Base-by-base conservation (phyloP, 2,888 invertebrate species). In the Athrips mouffetella region DNA sequence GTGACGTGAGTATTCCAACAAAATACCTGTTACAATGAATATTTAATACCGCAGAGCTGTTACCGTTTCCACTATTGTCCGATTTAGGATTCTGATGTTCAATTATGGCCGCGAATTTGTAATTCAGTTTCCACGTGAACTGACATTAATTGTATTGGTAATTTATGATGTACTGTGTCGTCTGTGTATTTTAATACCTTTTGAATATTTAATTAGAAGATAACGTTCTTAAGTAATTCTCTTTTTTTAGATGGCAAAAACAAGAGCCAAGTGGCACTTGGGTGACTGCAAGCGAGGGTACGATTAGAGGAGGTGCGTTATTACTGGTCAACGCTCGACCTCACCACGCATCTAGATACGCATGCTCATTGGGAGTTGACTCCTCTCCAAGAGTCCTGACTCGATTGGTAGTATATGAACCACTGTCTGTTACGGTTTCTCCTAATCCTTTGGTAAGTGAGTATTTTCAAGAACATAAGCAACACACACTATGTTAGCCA, bases 351-450 rank as follows among this genome's bases (percentile, higher is more conserved):
- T 92, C 93, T 0, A 79, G 91, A 57, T 95, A 94, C 78, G 91
- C 92, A 27, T 95, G 94, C 71, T 90, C 92, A n/a, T 91, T 91
- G 6, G 91, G 91, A 51, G 91, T 93, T 57, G 90, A 91, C 42
- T 88, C 92, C 31, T 91, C 92, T 42, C 91, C 92, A 51, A 86
- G 91, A 49, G 88, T 92, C 30, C 89, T 92, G 53, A 90, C 93
- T 35, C 89, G 91, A 54, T 79, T 94, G 21, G 89, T 90, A 8
- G 92, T 94, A 6, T 91, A 91, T 54, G 92, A 93, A 58, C 91
- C 93, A 30, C 79, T 94, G 47, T 89, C 90, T 50, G 91, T 92
- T n/a, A 89, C 89, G 40, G 90, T 93, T 35, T 80, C 91, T 7
- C 93, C 93, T 0, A 91, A 90, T 58, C 88, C 92, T 27, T 89